Percentiles rank a stretch among this genome's conserved stretches.
phyloP scores from a whole-genome alignment of 2,113 vertebrate genomes.

The Okapia johnstoni region DNA sequence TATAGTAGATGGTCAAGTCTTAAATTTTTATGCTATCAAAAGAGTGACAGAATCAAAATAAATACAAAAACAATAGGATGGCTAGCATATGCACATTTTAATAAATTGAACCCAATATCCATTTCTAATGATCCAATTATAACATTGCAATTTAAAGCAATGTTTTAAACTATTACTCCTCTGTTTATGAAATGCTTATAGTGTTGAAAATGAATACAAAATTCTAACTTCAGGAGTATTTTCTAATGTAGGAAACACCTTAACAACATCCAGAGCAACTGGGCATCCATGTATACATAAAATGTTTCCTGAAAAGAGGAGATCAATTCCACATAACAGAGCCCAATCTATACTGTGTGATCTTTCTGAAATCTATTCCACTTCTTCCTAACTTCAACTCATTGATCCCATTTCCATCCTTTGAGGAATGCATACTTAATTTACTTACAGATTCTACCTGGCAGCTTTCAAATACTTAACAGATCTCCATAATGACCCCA shows the following conservation, averaged over 20 bases:
- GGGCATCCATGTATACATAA: not conserved
- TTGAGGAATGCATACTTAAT: not conserved
- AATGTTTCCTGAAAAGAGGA: not conserved
- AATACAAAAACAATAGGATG: not conserved
- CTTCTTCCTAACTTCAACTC: not conserved
- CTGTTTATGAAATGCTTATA: not conserved
- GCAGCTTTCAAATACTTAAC: not conserved
- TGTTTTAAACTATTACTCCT: not conserved
- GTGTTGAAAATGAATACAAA: not conserved
- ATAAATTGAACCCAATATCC: not conserved
- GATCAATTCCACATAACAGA: not conserved
- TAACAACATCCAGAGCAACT: not conserved
- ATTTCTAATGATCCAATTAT: not conserved
- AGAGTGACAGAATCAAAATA: not conserved
- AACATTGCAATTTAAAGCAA: not conserved
- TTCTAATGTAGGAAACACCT: not conserved
- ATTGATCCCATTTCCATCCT: slow-evolving; percentile 3
- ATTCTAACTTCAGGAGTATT: not conserved
- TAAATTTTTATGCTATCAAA: not conserved
- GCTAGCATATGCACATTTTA: not conserved
- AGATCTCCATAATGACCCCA: not conserved
- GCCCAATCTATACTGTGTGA: not conserved
- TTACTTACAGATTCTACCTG: not conserved
- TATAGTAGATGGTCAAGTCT: not conserved
- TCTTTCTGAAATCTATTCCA: not conserved